Base-by-base conservation (phyloP, 2,797 vertebrate species). In the Lutjanus campechanus region DNA sequence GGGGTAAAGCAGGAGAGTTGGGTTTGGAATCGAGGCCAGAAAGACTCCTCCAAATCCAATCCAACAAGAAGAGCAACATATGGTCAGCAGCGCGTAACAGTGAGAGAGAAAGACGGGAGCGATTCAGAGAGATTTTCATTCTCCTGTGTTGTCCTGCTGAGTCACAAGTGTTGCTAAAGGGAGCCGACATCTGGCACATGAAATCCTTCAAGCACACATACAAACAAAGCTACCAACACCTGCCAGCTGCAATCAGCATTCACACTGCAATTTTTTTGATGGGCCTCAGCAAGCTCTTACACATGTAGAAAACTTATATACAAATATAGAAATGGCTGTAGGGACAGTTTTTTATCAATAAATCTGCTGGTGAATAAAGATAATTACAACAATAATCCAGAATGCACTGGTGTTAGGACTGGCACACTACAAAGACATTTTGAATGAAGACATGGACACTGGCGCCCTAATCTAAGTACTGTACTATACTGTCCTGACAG, bases 131-230 rank as follows among this genome's bases (percentile, higher is more conserved):
- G 71, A 76, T 60, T 84, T 85, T 69, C 72, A 40, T 65, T 84
- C 62, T 36, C 47, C 51, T 8, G 55, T 12, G 66, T 71, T 70
- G 82, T 84, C 84, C 73, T 62, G 76, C 84, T 85, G 86, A 71
- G 82, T 85, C 68, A 81, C 81, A 86, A 77, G 73, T 66, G 53
- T 74, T 49, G 71, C 79, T 88, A 62, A 77, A 77, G 82, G 86
- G 73, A 83, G 76, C 69, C 64, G 83, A 82, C 88, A 90, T 89
- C 90, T 87, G 87, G 79, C 36, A 64, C 61, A 64, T 13, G 44
- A 81, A 82, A 82, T 68, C 79, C 58, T 73, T 85, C 69, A 76
- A 54, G 81, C n/a, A 54, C 63, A 54, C 59, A 69, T 58, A 68
- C 49, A 76, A 75, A 80, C 58, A 17, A 67, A 68, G 63, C 16